A percentile compares a stretch with the other conserved stretches of the same genome.
Evolutionary conservation across 1,140 invertebrate species (phyloP).

Genomic region (Hycleus phaleratus): DNA sequence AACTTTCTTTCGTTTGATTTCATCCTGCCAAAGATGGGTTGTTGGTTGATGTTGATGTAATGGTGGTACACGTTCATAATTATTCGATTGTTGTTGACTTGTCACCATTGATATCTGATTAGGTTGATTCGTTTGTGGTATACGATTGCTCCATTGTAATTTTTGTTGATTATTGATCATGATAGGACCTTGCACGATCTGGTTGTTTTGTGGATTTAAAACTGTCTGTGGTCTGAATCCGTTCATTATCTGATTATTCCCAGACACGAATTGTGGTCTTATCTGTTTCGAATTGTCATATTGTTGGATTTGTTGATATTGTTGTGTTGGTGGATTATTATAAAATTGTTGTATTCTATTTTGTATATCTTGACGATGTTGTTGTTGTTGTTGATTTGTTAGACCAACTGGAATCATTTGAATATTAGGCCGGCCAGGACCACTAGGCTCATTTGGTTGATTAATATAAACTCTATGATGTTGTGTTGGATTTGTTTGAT

Average conservation of each 20-base stretch:
- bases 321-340: constrained; percentile 18
- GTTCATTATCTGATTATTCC: constrained; percentile 32
- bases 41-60: constrained; percentile 56
- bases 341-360: constrained; percentile 39
- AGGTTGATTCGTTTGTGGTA: constrained; percentile 17
- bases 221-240: constrained; percentile 19
- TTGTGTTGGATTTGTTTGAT: constrained; percentile 17
- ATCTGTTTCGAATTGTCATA: constrained; percentile 44
- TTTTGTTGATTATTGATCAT: constrained; percentile 20
- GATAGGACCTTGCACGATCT: constrained; percentile 16
- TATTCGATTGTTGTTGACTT: constrained; percentile 29
- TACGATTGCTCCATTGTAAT: constrained; percentile 19
- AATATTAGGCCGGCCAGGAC: constrained; percentile 35
- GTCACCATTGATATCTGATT: constrained; percentile 1
- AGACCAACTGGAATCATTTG: constrained; percentile 32
- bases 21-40: constrained; percentile 53
- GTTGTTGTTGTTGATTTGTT: constrained; percentile 18
- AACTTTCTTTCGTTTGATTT: constrained; percentile 55
- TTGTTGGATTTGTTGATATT: constrained; percentile 32
- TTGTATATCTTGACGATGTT: constrained; percentile 35
- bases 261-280: constrained; percentile 40
- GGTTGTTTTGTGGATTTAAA: constrained; percentile 24
- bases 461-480: constrained; percentile 34
- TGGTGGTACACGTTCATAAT: constrained; percentile 62
- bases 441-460: constrained; percentile 36